Base-by-base conservation (phyloP, 2,888 invertebrate species). In the Gryllus longicercus region DNA sequence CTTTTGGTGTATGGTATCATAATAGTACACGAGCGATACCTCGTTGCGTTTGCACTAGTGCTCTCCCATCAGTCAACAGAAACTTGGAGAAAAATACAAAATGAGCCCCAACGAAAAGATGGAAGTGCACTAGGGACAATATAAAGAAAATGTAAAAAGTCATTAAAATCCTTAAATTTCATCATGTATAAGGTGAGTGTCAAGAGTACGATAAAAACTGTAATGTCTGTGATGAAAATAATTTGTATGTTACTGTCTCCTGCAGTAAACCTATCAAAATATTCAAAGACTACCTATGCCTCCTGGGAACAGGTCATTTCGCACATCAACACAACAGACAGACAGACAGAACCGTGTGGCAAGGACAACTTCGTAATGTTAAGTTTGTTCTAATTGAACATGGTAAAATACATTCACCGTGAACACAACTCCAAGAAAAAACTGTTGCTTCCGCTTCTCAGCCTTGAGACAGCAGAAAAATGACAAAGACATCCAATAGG, bases 381-480 rank as follows among this genome's bases (percentile, higher is more conserved):
- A 76, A 75, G 75, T 75, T 75, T 75, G 75, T 79, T 79, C 77
- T 49, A 80, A 80, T 74, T 75, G 78, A 74, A 80, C 77, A 50
- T 76, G 78, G 75, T 80, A 81, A 79, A 81, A 79, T 81, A 81
- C 81, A 81, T 80, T 75, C 81, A 81, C 78, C 75, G 78, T 81
- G 63, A 74, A 77, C 74, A 80, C 77, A 77, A 77, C 50, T 49
- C 50, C 50, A 77, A 77, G 50, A 77, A 63, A 38, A n/a, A 77
- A 77, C 63, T 21, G 49, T 79, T 75, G 75, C n/a, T 74, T 79
- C 75, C 50, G 79, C 50, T 77, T 77, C 50, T 50, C 77, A 77
- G 74, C 75, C 12, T 38, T 16, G 14, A 63, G 63, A 63, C 63
- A 63, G 63, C 63, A 63, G 63, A 63, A 63, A 63, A 63, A 63